phyloP scores from a whole-genome alignment of 2,113 vertebrate species.

The Ammodytes marinus region DNA sequence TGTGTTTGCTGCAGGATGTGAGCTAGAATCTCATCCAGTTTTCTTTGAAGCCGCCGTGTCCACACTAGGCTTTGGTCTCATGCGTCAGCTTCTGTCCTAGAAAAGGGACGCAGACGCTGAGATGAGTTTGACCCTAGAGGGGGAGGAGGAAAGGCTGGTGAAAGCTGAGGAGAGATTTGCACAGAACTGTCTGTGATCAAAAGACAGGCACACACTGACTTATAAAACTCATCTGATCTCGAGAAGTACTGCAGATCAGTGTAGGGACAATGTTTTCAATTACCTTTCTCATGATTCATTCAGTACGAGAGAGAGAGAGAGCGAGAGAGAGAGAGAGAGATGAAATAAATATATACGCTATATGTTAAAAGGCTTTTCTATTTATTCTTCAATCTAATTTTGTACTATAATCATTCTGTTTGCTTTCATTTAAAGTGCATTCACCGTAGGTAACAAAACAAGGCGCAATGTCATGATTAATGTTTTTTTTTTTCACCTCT shows the following conservation, averaged over 20 bases:
- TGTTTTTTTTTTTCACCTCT: background rate
- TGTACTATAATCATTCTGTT: background rate
- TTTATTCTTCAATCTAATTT: background rate
- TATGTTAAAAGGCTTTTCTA: too few species aligned
- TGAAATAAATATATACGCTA: too few species aligned
- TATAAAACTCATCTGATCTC: background rate
- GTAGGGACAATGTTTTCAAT: background rate
- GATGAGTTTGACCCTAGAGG: slow-evolving; percentile 45
- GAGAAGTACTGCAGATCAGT: background rate
- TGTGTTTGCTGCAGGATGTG: slow-evolving; percentile 41
- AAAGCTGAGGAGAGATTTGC: slow-evolving; percentile 33
- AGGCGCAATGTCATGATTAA: background rate
- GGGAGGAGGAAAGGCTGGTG: slow-evolving; percentile 27
- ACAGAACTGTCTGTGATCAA: slow-evolving; percentile 22
- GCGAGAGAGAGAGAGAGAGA: too few species aligned
- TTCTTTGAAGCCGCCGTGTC: slow-evolving; percentile 53
- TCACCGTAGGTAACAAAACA: background rate
- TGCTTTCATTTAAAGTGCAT: background rate
- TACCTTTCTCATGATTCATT: too few species aligned
- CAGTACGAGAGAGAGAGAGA: too few species aligned
- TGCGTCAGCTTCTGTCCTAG: slow-evolving; percentile 54
- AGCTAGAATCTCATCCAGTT: slow-evolving; percentile 59
- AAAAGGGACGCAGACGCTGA: slow-evolving; percentile 38
- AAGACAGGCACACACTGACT: background rate
- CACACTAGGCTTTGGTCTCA: slow-evolving; percentile 50